phyloP scores from a whole-genome alignment of 2,113 vertebrate genomes.

The Myiagra hebetior region DNA sequence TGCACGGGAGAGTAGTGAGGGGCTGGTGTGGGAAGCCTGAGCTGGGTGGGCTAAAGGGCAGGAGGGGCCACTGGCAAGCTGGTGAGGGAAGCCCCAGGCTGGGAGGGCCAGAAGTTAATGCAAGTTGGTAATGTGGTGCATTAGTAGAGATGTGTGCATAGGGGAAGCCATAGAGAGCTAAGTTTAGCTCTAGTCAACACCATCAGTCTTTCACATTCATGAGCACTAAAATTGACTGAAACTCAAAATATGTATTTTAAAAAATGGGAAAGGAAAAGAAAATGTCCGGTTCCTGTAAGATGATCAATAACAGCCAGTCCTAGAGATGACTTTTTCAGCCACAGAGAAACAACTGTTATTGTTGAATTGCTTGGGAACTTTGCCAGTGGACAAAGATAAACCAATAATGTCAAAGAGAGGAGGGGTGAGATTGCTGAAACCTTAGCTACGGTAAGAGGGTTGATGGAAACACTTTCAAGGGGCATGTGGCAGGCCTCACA shows the following conservation, averaged over 20 bases:
- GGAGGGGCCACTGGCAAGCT: background rate
- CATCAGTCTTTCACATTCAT: conserved; percentile 46
- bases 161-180: background rate
- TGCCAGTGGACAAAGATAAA: conserved; percentile 69
- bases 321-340: conserved; percentile 61
- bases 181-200: background rate
- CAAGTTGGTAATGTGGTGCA: background rate
- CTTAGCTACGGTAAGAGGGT: conserved; percentile 31
- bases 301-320: conserved; percentile 61
- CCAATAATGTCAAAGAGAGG: conserved; percentile 60
- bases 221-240: conserved; percentile 48
- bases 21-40: background rate
- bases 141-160: background rate
- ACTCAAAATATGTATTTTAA: conserved; percentile 50
- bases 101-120: background rate
- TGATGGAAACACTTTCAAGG: conserved; percentile 57
- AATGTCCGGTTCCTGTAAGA: conserved; percentile 29
- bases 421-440: conserved; percentile 45
- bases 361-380: conserved; percentile 66
- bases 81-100: background rate
- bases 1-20: background rate
- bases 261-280: conserved; percentile 61
- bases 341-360: conserved; percentile 65
- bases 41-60: background rate
- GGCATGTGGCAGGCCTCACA: conserved; percentile 3